A percentile compares a stretch with the other conserved stretches of the same genome.
phyloP scores from a whole-genome alignment of 2,797 vertebrate species.

The Coilia nasus region DNA sequence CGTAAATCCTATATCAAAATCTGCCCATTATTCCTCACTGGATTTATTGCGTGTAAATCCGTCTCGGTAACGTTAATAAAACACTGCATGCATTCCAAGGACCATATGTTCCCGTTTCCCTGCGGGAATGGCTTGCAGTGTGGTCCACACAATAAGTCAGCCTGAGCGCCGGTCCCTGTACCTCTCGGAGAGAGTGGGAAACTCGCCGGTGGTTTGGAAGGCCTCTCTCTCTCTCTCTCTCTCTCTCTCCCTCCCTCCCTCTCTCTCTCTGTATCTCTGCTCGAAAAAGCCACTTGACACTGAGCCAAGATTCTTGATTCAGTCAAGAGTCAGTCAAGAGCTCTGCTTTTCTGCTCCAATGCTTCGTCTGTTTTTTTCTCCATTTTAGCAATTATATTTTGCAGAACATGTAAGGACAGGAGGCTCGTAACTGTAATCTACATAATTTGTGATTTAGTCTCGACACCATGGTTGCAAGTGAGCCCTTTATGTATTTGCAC shows the following conservation, averaged over 20 bases:
- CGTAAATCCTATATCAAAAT: not conserved
- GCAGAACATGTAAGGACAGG: not conserved
- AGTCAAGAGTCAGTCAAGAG: not conserved
- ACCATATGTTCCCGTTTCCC: not conserved
- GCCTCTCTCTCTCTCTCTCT: too few species aligned
- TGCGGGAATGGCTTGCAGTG: not conserved
- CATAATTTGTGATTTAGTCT: not conserved
- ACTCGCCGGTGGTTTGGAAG: not conserved
- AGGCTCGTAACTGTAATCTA: not conserved
- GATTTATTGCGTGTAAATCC: conserved; percentile 21
- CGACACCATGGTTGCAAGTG: not conserved
- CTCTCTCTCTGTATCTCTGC: not conserved
- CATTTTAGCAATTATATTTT: not conserved
- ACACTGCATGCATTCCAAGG: not conserved
- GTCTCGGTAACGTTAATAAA: not conserved
- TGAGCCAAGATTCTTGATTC: not conserved
- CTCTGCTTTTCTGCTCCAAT: not conserved
- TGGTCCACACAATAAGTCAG: conserved; percentile 26
- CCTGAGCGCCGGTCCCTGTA: not conserved
- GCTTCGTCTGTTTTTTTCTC: not conserved
- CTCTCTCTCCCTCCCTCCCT: too few species aligned
- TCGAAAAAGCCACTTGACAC: not conserved
- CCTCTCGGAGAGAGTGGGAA: not conserved
- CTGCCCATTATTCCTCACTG: not conserved
- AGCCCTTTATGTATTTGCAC: not conserved